Conservation (phyloP, 1,140 invertebrate species). For the Octopus bimaculoides region DNA sequence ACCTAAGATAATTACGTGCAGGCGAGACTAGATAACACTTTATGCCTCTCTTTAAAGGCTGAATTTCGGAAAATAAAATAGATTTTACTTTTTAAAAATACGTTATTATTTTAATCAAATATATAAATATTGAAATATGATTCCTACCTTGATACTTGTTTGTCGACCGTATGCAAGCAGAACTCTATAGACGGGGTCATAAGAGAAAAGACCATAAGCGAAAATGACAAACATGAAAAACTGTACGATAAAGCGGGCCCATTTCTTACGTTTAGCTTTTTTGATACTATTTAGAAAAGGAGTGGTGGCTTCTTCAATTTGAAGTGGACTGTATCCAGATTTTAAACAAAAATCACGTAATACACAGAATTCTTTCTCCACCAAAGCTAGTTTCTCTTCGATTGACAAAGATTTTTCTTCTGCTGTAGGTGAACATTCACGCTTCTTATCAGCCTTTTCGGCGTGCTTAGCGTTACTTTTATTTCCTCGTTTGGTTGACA, state of each 20-base stretch:
- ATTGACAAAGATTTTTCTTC: slow-evolving; percentile 14
- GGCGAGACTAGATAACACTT: too few relatives aligned
- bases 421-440: neutral
- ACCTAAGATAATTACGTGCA: neutral
- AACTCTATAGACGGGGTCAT: slow-evolving; percentile 11
- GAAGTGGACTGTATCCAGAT: neutral
- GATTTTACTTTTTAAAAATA: too few relatives aligned
- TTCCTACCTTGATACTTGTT: slow-evolving; percentile 8
- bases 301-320: slow-evolving; percentile 2
- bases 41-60: too few relatives aligned
- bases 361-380: slow-evolving; percentile 14
- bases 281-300: slow-evolving; percentile 8
- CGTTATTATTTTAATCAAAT: too few relatives aligned
- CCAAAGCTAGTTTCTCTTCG: slow-evolving; percentile 6
- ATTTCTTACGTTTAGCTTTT: neutral
- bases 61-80: too few relatives aligned
- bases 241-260: neutral
- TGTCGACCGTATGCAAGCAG: slow-evolving; percentile 6
- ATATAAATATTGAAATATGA: neutral
- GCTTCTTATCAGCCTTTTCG: neutral
- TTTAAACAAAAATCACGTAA: slow-evolving; percentile 9
- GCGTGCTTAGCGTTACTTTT: neutral
- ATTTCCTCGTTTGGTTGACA: neutral
- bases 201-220: slow-evolving; percentile 6
- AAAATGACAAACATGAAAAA: neutral